Percentiles rank a stretch among this genome's conserved stretches.
Evolutionary conservation across 1,140 invertebrate genomes (phyloP).

Genomic region (Rhyacophila brunnea): DNA sequence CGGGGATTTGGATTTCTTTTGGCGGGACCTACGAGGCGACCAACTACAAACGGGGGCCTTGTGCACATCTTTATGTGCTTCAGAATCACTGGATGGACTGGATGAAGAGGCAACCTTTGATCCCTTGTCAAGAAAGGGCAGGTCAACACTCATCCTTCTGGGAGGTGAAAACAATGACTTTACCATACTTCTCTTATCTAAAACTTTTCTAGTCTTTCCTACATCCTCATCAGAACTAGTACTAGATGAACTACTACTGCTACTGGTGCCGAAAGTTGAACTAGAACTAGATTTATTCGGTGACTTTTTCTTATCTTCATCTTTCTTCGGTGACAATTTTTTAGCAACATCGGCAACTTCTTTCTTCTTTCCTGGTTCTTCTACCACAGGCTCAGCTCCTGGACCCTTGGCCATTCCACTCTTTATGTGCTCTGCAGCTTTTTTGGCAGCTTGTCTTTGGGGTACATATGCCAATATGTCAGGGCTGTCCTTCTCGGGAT

Average conservation of each 20-base stretch:
- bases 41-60: constrained; percentile 43
- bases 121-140: constrained; percentile 64
- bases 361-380: constrained; percentile 52
- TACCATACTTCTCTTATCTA: constrained; percentile 43
- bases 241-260: constrained; percentile 52
- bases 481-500: constrained; percentile 59
- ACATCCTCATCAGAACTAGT: constrained; percentile 49
- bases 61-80: constrained; percentile 47
- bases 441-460: constrained; percentile 86
- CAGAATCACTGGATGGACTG: constrained; percentile 54
- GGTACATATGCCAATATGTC: constrained; percentile 84
- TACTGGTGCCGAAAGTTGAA: constrained; percentile 50
- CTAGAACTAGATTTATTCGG: constrained; percentile 47
- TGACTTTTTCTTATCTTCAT: constrained; percentile 43
- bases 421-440: constrained; percentile 86
- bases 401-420: constrained; percentile 69
- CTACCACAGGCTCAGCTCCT: constrained; percentile 45
- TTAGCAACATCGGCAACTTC: constrained; percentile 42
- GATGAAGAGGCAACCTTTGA: constrained; percentile 54
- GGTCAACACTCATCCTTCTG: constrained; percentile 53
- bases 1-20: constrained; percentile 45
- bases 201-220: constrained; percentile 45
- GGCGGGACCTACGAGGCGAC: constrained; percentile 43
- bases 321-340: constrained; percentile 47
- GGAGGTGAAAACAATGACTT: constrained; percentile 50